A percentile compares a stretch with the other conserved stretches of the same genome.
phyloP scores from a whole-genome alignment of 1,140 invertebrate genomes.

The Uloborus diversus region DNA sequence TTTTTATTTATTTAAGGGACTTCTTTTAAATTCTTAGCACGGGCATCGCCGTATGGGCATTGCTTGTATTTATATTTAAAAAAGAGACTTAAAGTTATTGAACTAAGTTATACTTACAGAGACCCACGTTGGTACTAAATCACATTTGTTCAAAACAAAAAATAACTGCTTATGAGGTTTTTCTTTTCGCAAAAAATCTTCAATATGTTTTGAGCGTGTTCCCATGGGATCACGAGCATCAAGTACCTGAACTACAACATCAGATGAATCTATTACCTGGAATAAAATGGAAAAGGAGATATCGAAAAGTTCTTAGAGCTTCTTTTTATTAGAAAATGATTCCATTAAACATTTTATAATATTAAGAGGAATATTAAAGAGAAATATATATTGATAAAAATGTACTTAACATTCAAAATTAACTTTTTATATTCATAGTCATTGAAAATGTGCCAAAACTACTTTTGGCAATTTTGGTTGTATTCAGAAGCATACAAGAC shows the following conservation, averaged over 20 bases:
- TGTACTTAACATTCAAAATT: neutral
- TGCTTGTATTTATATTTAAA: too few species aligned
- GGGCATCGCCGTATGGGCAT: too few species aligned
- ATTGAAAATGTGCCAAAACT: too few species aligned
- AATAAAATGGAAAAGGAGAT: conserved; percentile 30
- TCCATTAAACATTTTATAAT: neutral
- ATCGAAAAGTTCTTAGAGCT: neutral
- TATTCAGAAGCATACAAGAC: too few species aligned
- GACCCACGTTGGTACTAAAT: conserved; percentile 89
- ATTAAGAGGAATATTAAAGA: neutral
- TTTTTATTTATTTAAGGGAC: too few species aligned
- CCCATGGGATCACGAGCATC: conserved; percentile 96
- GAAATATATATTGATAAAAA: neutral
- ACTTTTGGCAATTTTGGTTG: too few species aligned
- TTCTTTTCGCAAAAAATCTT: conserved; percentile 87
- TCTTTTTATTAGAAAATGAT: too few species aligned
- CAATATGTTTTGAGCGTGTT: conserved; percentile 92
- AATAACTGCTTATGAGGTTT: conserved; percentile 95
- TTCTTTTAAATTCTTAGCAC: too few species aligned
- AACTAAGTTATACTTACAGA: conserved; percentile 68
- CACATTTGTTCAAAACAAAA: conserved; percentile 94
- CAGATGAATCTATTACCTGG: conserved; percentile 95
- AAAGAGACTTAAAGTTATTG: neutral
- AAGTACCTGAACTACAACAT: conserved; percentile 92
- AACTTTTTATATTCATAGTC: too few species aligned